These are phyloP conservation scores for Osmerus eperlanus DNA, from an alignment of 2,113 vertebrate genomes.

Conservation along the genomic window DNA sequence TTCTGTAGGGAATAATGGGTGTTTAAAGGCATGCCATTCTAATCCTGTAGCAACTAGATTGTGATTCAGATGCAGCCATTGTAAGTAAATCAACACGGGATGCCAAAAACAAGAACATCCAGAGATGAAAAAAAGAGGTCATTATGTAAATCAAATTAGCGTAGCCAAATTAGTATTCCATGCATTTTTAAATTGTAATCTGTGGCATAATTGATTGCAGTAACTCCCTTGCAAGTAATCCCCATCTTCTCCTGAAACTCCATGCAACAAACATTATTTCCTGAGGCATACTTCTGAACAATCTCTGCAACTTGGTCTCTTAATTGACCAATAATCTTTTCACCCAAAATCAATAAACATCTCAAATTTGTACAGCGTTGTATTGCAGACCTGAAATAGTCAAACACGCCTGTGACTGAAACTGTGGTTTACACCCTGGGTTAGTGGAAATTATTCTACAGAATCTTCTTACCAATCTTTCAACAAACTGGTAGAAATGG, in stretches of 20 bases:
- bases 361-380: constrained; percentile 16
- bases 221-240: background rate
- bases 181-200: constrained; percentile 21
- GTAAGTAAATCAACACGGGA: constrained; percentile 59
- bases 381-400: constrained; percentile 33
- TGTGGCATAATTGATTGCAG: constrained; percentile 39
- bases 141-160: constrained; percentile 57
- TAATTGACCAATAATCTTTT: background rate
- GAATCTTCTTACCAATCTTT: no score
- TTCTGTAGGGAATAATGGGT: constrained; percentile 41
- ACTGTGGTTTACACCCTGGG: background rate
- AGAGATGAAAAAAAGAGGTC: constrained; percentile 6
- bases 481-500: no score
- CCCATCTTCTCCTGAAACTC: background rate
- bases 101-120: constrained; percentile 28
- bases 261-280: constrained; percentile 36
- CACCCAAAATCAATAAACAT: constrained; percentile 30
- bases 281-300: constrained; percentile 21
- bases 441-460: background rate
- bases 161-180: constrained; percentile 35
- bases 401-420: background rate
- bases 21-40: constrained; percentile 28
- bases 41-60: constrained; percentile 54
- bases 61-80: constrained; percentile 51
- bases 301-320: constrained; percentile 22